Conservation (phyloP, 2,797 vertebrate genomes). For the Antrozous pallidus region DNA sequence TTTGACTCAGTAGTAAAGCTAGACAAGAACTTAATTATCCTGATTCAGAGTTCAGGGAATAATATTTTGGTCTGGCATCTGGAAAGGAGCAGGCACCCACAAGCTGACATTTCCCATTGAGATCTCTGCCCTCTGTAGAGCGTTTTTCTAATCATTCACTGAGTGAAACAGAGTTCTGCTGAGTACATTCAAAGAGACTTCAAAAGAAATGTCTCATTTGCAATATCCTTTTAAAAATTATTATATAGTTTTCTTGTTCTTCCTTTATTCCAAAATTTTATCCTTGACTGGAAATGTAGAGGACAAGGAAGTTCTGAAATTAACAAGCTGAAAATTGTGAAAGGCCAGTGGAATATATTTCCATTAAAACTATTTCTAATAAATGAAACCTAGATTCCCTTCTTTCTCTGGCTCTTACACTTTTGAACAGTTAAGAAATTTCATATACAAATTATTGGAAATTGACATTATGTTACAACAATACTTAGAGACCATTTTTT, state of each 20-base stretch:
- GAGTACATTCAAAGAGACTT: not conserved
- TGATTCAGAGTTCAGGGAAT: not conserved
- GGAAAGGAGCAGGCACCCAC: not conserved
- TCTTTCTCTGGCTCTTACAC: not conserved
- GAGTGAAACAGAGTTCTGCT: not conserved
- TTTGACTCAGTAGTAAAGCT: not conserved
- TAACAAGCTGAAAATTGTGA: not conserved
- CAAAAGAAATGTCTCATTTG: slow-evolving; percentile 4
- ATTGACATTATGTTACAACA: not conserved
- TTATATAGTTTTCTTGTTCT: not conserved
- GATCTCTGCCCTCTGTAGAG: not conserved
- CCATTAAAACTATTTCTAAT: not conserved
- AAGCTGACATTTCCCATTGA: not conserved
- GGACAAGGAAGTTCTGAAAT: not conserved
- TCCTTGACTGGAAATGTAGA: not conserved
- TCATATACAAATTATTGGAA: not conserved
- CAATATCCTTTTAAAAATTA: not conserved
- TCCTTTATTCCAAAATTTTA: not conserved
- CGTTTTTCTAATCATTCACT: not conserved
- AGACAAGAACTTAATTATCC: not conserved
- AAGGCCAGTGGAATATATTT: not conserved
- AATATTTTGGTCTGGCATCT: not conserved
- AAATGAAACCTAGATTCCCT: not conserved
- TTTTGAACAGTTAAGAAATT: not conserved
- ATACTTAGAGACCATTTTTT: not conserved